Evolutionary conservation across 2,888 invertebrate species (phyloP), one percentile per base, ranked within the genome.

Genomic region (Brachylomia viminalis): DNA sequence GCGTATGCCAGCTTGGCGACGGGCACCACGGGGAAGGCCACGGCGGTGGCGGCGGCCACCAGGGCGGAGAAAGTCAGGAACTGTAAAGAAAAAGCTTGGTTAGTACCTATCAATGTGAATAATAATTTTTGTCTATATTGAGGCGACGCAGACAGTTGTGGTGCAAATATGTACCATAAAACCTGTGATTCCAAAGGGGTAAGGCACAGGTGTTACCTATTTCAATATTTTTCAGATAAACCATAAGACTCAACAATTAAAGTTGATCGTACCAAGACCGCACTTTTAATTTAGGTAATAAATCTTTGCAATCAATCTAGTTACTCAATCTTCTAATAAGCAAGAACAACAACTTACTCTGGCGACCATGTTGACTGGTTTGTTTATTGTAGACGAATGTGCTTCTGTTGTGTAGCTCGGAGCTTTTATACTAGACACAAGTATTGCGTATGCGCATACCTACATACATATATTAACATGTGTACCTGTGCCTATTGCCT

Each of bases 321-420:
- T 66, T 42, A 68, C 54, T 52, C 7, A 72, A 69, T 56, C 27
- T 47, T 52, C 49, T 30, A 27, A 74, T 54, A 58, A 66, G 66
- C 59, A 65, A 49, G 68, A 67, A 67, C 52, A 81, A 76, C 52
- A 86, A 94, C 95, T 95, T 87, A 96, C 95, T 95, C 94, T 94
- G 86, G 93, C 94, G 87, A 92, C 92, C 96, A 96, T 96, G 93
- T 94, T 93, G 94, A 90, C 90, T 90, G 90, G 89, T 89, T 90
- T 89, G 88, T 88, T 89, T 91, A 84, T 92, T 89, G 90, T 89
- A 88, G 89, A 90, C 89, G 90, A 94, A 91, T 95, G 94, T 91
- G 90, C 85, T 87, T 77, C 78, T 86, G 87, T 80, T 82, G 73
- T 47, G 78, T 69, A 30, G 52, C 78, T 42, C 85, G 54, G 83